Base-by-base conservation (phyloP, 2,113 vertebrate species). In the Chascanopsetta lugubris region DNA sequence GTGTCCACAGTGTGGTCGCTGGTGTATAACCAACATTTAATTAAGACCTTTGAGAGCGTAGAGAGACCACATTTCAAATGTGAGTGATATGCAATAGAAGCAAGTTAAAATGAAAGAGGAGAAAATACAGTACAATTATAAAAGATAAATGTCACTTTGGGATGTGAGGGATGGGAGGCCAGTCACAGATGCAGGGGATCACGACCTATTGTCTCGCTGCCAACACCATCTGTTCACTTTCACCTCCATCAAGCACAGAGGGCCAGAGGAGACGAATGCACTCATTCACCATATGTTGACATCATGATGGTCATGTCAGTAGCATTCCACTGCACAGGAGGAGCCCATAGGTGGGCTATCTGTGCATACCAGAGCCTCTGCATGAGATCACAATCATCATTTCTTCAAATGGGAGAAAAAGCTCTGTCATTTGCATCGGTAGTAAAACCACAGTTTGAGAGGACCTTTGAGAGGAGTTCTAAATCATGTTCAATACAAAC, bases 21-120 rank as follows among this genome's bases (percentile, higher is more conserved):
- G 87, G 88, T 88, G 87, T 90, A 87, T 92, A 92, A 92, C 91
- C 89, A 88, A 91, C 91, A 92, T 92, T 92, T 92, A 92, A 92
- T 92, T 86, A 90, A 92, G 90, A 89, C 85, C 76, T 90, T 79
- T 63, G 77, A 85, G 87, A 80, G 84, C 75, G 64, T 67, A n/a
- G 69, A 79, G 70, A 77, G 83, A 74, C 86, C 83, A 86, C 80
- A 85, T 76, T 74, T n/a, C n/a, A n/a, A n/a, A n/a, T n/a, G 10
- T 42, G 38, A 42, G 17, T 3, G 38, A n/a, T 8, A 30, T 42
- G 69, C 56, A 32, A 26, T 61, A 56, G 45, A 26, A 61, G 3
- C 70, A 12, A 34, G 10, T 56, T 38, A 40, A 12, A 67, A 40
- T 9, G 25, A 69, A 20, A 75, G 20, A 11, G 9, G 22, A 55